Percentiles rank a stretch among this genome's conserved stretches.
Evolutionary conservation across 2,888 invertebrate species (phyloP).

Genomic region (Quadroppia sp.): DNA sequence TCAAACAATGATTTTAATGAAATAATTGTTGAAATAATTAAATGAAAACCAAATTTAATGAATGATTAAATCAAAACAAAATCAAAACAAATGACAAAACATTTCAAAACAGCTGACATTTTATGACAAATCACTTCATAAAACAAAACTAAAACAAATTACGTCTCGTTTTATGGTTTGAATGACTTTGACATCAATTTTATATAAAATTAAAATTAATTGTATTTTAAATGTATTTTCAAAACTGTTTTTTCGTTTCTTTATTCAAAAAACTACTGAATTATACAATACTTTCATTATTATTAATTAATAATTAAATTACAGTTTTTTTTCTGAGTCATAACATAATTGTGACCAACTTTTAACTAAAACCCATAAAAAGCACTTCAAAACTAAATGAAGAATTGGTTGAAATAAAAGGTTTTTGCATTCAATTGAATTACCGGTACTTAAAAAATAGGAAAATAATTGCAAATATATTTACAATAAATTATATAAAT

Average conservation of each 20-base stretch:
- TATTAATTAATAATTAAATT: constrained; percentile 9
- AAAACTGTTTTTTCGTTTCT: not conserved
- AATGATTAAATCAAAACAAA: not conserved
- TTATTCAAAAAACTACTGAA: not conserved
- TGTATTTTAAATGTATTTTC: no score
- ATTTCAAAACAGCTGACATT: constrained; percentile 29
- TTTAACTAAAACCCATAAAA: not conserved
- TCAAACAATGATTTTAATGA: not conserved
- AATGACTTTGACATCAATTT: not conserved
- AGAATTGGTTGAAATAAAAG: not conserved
- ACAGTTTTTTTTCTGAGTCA: constrained; percentile 20
- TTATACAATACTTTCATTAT: not conserved
- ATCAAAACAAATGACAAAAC: not conserved
- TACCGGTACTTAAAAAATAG: constrained; percentile 19
- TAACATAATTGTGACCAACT: constrained; percentile 10
- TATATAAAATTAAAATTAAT: no score
- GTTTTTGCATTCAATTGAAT: not conserved
- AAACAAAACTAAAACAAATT: not conserved
- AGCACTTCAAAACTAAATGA: not conserved
- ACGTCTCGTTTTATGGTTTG: not conserved
- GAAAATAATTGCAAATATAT: constrained; percentile 2
- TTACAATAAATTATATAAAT: not conserved
- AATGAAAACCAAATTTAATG: not conserved
- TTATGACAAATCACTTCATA: not conserved
- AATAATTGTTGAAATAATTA: not conserved